Base-by-base conservation (phyloP, 2,888 invertebrate species). In the Polia nebulosa region DNA sequence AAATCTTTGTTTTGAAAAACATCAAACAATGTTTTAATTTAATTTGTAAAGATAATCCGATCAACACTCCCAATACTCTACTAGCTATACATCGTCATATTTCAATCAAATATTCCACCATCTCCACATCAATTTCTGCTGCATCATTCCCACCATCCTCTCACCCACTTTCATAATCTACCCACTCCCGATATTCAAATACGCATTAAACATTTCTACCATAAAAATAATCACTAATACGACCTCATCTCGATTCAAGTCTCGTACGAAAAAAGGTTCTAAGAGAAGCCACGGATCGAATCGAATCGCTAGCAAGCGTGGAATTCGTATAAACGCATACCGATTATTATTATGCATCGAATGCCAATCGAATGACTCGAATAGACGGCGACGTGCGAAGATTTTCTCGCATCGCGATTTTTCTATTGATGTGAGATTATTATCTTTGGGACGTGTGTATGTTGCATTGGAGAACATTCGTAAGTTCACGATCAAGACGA, bases 251-350 rank as follows among this genome's bases (percentile, higher is more conserved):
- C 73, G 69, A 91, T 91, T 91, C 92, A 57, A 72, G 65, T 80
- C 92, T 86, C 90, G 91, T 85, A 71, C 87, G 81, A 85, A 90
- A 91, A 91, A 92, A 91, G 90, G 91, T 91, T 87, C 80, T 78
- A 84, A 65, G 83, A 83, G 78, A 83, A 79, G 80, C 80, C 72
- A 72, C 77, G 80, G 85, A 88, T 86, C 83, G 83, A 86, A 84
- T 86, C 77, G 86, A 86, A 85, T 82, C 65, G 81, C 85, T 83
- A 83, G 85, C 81, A 88, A 82, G 75, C 79, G 75, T 79, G 88
- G 89, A 89, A 91, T 89, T 90, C 90, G 87, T 91, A 92, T 92
- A 91, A 91, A 88, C 90, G 91, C 90, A 90, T 91, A 88, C 91
- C 91, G 88, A 89, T 89, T 90, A 89, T 89, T 89, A 90, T 88